Evolutionary conservation across 2,888 invertebrate species (phyloP).

Genomic region (Macaria notata): DNA sequence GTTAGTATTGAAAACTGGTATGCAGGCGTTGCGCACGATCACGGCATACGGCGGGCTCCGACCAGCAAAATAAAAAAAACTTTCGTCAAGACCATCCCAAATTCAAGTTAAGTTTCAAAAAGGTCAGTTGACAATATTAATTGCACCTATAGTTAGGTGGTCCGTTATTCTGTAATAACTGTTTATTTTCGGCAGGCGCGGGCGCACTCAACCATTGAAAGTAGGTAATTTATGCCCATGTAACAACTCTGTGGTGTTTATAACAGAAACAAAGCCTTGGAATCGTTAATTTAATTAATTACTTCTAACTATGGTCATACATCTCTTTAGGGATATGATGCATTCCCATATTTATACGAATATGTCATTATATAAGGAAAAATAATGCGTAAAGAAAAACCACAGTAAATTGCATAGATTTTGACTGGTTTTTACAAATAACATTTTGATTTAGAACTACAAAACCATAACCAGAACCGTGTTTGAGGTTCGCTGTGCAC

Average conservation of each 20-base stretch:
- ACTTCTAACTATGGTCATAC: too few relatives aligned
- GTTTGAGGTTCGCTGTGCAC: too few relatives aligned
- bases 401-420: too few relatives aligned
- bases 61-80: slow-evolving; percentile 47
- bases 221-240: slow-evolving; percentile 17
- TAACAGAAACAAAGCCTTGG: too few relatives aligned
- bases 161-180: slow-evolving; percentile 16
- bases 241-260: slow-evolving; percentile 5
- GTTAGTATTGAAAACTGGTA: slow-evolving; percentile 72
- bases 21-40: slow-evolving; percentile 44
- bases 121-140: slow-evolving; percentile 17
- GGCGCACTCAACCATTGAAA: slow-evolving; percentile 8
- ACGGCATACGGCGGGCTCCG: slow-evolving; percentile 52
- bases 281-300: too few relatives aligned
- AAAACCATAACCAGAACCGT: too few relatives aligned
- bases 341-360: too few relatives aligned
- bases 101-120: slow-evolving; percentile 8
- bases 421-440: too few relatives aligned
- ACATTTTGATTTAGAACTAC: too few relatives aligned
- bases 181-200: slow-evolving; percentile 12
- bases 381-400: too few relatives aligned
- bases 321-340: too few relatives aligned
- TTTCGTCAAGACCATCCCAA: slow-evolving; percentile 30
- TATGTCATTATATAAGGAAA: too few relatives aligned
- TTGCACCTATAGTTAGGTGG: slow-evolving; percentile 8